Percentiles rank a stretch among this genome's conserved stretches.
Conservation (phyloP, 1,140 invertebrate genomes). For the Hylaeus anthracinus region DNA sequence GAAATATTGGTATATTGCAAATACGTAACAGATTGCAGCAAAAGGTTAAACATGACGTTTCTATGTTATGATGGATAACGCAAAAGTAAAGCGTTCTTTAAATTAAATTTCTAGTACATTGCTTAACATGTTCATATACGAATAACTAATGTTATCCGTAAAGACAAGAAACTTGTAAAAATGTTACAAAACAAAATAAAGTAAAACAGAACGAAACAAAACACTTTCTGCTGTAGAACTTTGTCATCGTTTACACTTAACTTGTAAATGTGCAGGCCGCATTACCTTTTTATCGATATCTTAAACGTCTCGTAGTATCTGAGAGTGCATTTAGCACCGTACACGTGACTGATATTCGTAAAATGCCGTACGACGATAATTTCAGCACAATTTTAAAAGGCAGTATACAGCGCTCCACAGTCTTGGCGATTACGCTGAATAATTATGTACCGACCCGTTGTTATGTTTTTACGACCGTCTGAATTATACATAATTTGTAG, state of each 20-base stretch:
- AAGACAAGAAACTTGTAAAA: too few species aligned
- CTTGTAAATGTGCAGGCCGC: background rate
- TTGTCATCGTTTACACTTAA: background rate
- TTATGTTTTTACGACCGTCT: slow-evolving; percentile 58
- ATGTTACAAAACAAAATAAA: too few species aligned
- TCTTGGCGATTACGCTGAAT: slow-evolving; percentile 53
- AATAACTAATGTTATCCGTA: too few species aligned
- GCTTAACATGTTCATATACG: too few species aligned
- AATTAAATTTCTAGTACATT: too few species aligned
- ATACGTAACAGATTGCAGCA: too few species aligned
- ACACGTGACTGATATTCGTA: slow-evolving; percentile 56
- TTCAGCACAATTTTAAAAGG: slow-evolving; percentile 61
- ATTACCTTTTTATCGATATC: slow-evolving; percentile 7
- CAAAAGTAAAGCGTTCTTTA: too few species aligned
- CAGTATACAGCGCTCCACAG: background rate
- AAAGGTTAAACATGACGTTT: too few species aligned
- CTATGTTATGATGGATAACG: too few species aligned
- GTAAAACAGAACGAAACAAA: background rate
- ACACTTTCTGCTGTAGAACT: background rate
- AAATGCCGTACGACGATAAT: slow-evolving; percentile 56
- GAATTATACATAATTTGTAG: slow-evolving; percentile 64
- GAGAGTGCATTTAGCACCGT: slow-evolving; percentile 38
- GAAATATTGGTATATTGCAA: too few species aligned
- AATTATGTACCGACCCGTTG: slow-evolving; percentile 58
- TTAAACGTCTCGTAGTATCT: background rate